Percentiles rank a stretch among this genome's conserved stretches.
Evolutionary conservation across 2,888 invertebrate genomes (phyloP).

Genomic region (Eupeodes luniger): DNA sequence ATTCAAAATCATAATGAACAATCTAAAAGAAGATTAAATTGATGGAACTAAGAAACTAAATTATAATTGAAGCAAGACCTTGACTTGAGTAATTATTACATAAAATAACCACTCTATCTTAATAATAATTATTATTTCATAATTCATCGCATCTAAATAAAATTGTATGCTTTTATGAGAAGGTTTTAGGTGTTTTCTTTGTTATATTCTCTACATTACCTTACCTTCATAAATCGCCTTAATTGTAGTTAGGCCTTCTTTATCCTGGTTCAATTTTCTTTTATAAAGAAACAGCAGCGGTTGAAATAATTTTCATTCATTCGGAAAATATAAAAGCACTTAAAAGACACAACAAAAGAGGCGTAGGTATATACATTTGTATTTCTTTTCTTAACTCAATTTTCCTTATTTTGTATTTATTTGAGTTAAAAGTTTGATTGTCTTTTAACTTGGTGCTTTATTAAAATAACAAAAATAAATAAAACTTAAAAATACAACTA

Average conservation of each 20-base stretch:
- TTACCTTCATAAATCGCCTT: neutral
- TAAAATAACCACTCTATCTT: too few relatives aligned
- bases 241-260: neutral
- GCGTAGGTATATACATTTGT: neutral
- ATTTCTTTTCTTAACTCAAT: neutral
- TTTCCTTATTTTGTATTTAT: neutral
- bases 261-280: neutral
- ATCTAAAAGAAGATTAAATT: too few relatives aligned
- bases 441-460: neutral
- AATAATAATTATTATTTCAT: too few relatives aligned
- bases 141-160: too few relatives aligned
- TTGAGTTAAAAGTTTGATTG: neutral
- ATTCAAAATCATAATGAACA: too few relatives aligned
- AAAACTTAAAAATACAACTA: neutral
- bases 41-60: too few relatives aligned
- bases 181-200: neutral
- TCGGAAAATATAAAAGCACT: constrained; percentile 4
- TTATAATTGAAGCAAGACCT: too few relatives aligned
- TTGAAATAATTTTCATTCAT: neutral
- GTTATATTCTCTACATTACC: neutral
- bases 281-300: neutral
- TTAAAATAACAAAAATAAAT: neutral
- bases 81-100: too few relatives aligned
- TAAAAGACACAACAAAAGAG: neutral
- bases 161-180: too few relatives aligned